Base-by-base conservation (phyloP, 2,888 invertebrate species). In the Xylocampa areola region DNA sequence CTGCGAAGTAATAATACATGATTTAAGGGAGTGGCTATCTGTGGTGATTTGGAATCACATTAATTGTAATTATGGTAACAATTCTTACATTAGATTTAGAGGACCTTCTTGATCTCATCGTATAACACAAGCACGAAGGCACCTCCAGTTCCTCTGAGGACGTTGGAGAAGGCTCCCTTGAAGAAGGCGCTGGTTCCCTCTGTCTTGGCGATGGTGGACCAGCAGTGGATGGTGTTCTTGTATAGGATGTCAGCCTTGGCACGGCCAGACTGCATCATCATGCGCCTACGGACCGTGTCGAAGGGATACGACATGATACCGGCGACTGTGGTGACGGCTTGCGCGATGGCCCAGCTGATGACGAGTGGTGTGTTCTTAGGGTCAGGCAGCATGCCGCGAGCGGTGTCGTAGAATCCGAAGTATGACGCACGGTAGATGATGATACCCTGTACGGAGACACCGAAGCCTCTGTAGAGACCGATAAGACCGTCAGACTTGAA, bases 241-340 rank as follows among this genome's bases (percentile, higher is more conserved):
- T 98, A 98, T 79, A 97, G 92, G 76, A 97, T 95, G 51, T 98
- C 97, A 50, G 94, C 90, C 95, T 96, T 96, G 82, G 96, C 96
- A 72, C 97, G 96, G 53, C 98, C 98, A 78, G 98, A 98, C 94
- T 98, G 98, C 99, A 99, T 99, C 99, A 99, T 99, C 98, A 99
- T 98, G 91, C 99, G 96, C 95, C 99, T 96, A 90, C 98, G 96
- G 83, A 97, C 97, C 27, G 99, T 99, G 94, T 99, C 99, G 94
- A 99, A 97, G 83, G 99, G 99, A 95, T 99, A 99, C 36, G 98
- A 98, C 63, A 98, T 96, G 88, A 99, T 97, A 88, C 99, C 99
- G 69, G 98, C 97, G 68, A 97, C 95, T 62, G 98, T 94, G 82
- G 94, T 94, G 71, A 94, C 94, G 86, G 95, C 92, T 96, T 98